phyloP scores from a whole-genome alignment of 2,888 invertebrate species.

The Diabrotica balteata region DNA sequence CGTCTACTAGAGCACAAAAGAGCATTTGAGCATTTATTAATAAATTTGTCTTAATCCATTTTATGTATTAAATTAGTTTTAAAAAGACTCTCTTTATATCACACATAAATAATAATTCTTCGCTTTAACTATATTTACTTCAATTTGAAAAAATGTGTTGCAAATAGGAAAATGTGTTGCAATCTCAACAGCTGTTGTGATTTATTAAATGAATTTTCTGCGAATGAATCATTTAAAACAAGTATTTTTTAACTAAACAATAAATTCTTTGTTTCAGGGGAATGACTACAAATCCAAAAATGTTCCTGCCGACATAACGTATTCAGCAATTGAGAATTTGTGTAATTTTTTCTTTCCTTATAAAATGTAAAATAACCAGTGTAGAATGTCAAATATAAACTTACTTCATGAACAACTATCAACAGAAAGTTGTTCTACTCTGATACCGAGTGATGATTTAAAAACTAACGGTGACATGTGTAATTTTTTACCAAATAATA shows the following conservation, averaged over 20 bases:
- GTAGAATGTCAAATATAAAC: slow-evolving; percentile 39
- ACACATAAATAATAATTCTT: too few species aligned
- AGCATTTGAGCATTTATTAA: too few species aligned
- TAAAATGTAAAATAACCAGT: slow-evolving; percentile 24
- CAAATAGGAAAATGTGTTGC: too few species aligned
- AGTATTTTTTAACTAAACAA: background rate
- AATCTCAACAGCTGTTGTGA: too few species aligned
- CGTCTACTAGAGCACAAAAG: too few species aligned
- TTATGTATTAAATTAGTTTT: too few species aligned
- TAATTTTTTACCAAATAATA: slow-evolving; percentile 55
- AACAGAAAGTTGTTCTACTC: slow-evolving; percentile 31
- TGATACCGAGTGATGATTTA: slow-evolving; percentile 28
- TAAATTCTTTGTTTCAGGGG: slow-evolving; percentile 16
- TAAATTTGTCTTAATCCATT: too few species aligned
- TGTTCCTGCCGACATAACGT: slow-evolving; percentile 43
- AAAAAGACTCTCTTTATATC: too few species aligned
- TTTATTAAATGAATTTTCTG: too few species aligned
- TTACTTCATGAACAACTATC: slow-evolving; percentile 34
- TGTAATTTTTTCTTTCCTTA: slow-evolving; percentile 29
- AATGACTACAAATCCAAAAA: slow-evolving; percentile 24
- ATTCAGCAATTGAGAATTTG: slow-evolving; percentile 15
- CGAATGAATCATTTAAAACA: background rate
- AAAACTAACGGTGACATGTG: slow-evolving; percentile 47
- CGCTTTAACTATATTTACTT: too few species aligned
- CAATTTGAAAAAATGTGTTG: too few species aligned